Percentiles rank a stretch among this genome's conserved stretches.
Conservation (phyloP, 2,888 invertebrate genomes). For the Amphipyra tragopoginis region DNA sequence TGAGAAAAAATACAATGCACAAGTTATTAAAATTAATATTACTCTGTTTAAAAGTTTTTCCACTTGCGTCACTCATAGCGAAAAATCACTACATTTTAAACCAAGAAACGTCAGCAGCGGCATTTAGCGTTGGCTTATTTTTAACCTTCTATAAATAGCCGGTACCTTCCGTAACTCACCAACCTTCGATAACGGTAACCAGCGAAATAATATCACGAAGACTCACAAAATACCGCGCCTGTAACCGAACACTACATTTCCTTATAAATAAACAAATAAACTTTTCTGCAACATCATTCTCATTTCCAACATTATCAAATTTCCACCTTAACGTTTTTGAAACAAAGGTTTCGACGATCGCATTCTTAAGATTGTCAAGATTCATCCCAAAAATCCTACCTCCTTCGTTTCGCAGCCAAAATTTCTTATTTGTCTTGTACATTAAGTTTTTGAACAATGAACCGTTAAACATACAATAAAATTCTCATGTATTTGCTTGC, state of each 20-base stretch:
- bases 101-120: not conserved
- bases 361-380: slow-evolving; percentile 52
- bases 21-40: not conserved
- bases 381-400: slow-evolving; percentile 70
- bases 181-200: slow-evolving; percentile 74
- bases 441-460: slow-evolving; percentile 78
- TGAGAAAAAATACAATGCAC: too few species aligned
- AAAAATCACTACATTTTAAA: not conserved
- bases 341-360: slow-evolving; percentile 41
- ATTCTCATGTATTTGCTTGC: slow-evolving; percentile 47
- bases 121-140: slow-evolving; percentile 5
- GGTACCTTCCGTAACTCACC: slow-evolving; percentile 52
- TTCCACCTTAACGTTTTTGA: slow-evolving; percentile 26
- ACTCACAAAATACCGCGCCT: slow-evolving; percentile 71
- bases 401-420: slow-evolving; percentile 78
- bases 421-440: slow-evolving; percentile 80
- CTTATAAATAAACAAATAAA: slow-evolving; percentile 76
- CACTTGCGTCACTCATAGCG: not conserved
- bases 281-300: slow-evolving; percentile 45
- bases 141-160: slow-evolving; percentile 52
- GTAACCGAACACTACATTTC: slow-evolving; percentile 82
- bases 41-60: not conserved
- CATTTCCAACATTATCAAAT: slow-evolving; percentile 27
- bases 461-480: slow-evolving; percentile 82
- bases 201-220: slow-evolving; percentile 72